Percentiles rank a stretch among this genome's conserved stretches.
Evolutionary conservation across 2,888 invertebrate genomes (phyloP).

Genomic region (Empis livida): DNA sequence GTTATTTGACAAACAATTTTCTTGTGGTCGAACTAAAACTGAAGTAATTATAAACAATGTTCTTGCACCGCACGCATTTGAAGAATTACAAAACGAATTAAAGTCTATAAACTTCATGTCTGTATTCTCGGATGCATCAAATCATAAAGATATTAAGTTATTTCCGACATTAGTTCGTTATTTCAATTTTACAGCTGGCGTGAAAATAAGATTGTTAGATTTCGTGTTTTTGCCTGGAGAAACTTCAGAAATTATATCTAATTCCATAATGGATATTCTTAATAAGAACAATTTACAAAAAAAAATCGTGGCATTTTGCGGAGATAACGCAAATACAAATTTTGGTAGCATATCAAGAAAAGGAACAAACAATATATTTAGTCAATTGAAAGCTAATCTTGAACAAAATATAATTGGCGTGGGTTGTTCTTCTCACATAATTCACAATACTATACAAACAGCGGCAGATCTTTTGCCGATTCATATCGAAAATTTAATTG

Average conservation of each 20-base stretch:
- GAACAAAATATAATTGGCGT: slow-evolving; percentile 5
- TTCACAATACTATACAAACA: slow-evolving; percentile 9
- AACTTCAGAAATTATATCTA: slow-evolving; percentile 3
- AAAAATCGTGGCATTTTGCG: slow-evolving; percentile 4
- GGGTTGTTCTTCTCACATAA: slow-evolving; percentile 9
- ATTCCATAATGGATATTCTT: slow-evolving; percentile 1
- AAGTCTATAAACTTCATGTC: slow-evolving; percentile 9
- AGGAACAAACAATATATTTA: slow-evolving; percentile 7
- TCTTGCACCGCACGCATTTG: slow-evolving; percentile 7
- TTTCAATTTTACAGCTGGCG: slow-evolving; percentile 1
- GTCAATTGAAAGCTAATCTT: slow-evolving; percentile 1
- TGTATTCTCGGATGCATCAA: slow-evolving; percentile 8
- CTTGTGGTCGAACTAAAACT: slow-evolving; percentile 6
- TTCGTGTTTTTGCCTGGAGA: slow-evolving; percentile 6
- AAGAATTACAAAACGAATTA: slow-evolving; percentile 12
- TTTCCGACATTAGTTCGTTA: slow-evolving; percentile 5
- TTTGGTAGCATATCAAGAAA: slow-evolving; percentile 2
- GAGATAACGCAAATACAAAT: slow-evolving; percentile 9
- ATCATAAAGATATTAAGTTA: slow-evolving; percentile 4
- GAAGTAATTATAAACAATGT: slow-evolving; percentile 7
- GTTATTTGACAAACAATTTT: slow-evolving; percentile 7
- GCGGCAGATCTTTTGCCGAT: slow-evolving; percentile 8
- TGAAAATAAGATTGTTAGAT: slow-evolving; percentile 3
- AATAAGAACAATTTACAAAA: neutral
- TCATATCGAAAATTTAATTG: slow-evolving; percentile 5